phyloP scores from a whole-genome alignment of 2,888 invertebrate species.

The Eupithecia tripunctaria region DNA sequence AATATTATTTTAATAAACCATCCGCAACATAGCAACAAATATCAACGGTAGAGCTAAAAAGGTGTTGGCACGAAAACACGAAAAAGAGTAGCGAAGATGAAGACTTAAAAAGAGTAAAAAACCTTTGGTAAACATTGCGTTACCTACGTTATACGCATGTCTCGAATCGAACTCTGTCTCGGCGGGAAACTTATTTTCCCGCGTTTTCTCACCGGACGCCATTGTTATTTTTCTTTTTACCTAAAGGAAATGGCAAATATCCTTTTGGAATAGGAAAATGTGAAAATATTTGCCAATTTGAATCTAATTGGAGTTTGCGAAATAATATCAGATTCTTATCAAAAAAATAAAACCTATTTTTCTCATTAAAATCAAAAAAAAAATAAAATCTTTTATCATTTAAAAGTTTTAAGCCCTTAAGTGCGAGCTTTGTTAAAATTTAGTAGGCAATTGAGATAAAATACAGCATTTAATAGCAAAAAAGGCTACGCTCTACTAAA shows the following conservation, averaged over 20 bases:
- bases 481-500: slow-evolving; percentile 11
- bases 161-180: slow-evolving; percentile 74
- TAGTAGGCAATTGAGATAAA: slow-evolving; percentile 5
- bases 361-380: too few species aligned
- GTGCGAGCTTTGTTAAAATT: background rate
- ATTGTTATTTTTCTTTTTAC: slow-evolving; percentile 55
- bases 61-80: slow-evolving; percentile 42
- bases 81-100: slow-evolving; percentile 47
- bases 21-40: slow-evolving; percentile 41
- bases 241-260: background rate
- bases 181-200: slow-evolving; percentile 83
- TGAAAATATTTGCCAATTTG: slow-evolving; percentile 56
- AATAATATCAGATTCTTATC: slow-evolving; percentile 41
- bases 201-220: slow-evolving; percentile 70
- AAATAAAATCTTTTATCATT: background rate
- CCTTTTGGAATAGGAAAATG: slow-evolving; percentile 5
- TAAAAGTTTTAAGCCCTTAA: background rate
- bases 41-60: slow-evolving; percentile 22
- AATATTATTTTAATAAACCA: background rate
- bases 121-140: slow-evolving; percentile 69
- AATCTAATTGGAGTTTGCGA: slow-evolving; percentile 66
- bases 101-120: slow-evolving; percentile 55
- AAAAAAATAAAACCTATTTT: background rate
- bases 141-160: slow-evolving; percentile 76
- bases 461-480: slow-evolving; percentile 1